phyloP scores from a whole-genome alignment of 2,113 vertebrate genomes.

The Trematomus loennbergii region DNA sequence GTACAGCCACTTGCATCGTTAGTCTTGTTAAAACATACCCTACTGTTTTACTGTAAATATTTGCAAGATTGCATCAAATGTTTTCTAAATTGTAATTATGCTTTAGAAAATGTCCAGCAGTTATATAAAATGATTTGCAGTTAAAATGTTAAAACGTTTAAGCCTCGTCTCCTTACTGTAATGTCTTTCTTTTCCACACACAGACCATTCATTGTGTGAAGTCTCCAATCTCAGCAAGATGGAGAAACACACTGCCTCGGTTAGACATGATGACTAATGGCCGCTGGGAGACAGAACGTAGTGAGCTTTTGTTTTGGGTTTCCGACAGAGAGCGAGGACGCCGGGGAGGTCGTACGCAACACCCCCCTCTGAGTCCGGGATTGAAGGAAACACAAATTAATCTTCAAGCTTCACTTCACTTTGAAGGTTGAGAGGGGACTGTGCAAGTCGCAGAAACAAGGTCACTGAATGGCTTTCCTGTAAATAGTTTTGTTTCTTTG shows the following conservation, averaged over 20 bases:
- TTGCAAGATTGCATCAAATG: background rate
- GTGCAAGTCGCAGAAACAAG: constrained; percentile 43
- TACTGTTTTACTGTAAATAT: background rate
- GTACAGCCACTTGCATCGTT: background rate
- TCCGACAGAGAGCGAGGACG: constrained; percentile 41
- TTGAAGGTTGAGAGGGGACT: constrained; percentile 31
- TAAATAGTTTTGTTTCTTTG: constrained; percentile 37
- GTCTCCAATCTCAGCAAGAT: constrained; percentile 27
- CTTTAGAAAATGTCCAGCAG: constrained; percentile 2
- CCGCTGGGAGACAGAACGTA: constrained; percentile 39
- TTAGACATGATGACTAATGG: constrained; percentile 71
- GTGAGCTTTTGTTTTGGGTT: constrained; percentile 71
- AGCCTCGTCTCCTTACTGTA: background rate
- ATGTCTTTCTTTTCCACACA: constrained; percentile 5
- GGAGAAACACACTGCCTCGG: constrained; percentile 28
- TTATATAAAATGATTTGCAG: background rate
- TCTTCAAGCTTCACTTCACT: constrained; percentile 52
- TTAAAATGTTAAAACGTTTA: background rate
- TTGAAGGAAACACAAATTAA: constrained; percentile 51
- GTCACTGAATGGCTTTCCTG: constrained; percentile 45
- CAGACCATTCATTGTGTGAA: constrained; percentile 36
- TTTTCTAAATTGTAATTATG: background rate
- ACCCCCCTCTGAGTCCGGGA: constrained; percentile 28
- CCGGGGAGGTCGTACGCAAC: constrained; percentile 22
- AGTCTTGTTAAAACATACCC: background rate